These are phyloP conservation scores for Sicus ferrugineus DNA, from an alignment of 2,888 invertebrate genomes.

Conservation along the genomic window DNA sequence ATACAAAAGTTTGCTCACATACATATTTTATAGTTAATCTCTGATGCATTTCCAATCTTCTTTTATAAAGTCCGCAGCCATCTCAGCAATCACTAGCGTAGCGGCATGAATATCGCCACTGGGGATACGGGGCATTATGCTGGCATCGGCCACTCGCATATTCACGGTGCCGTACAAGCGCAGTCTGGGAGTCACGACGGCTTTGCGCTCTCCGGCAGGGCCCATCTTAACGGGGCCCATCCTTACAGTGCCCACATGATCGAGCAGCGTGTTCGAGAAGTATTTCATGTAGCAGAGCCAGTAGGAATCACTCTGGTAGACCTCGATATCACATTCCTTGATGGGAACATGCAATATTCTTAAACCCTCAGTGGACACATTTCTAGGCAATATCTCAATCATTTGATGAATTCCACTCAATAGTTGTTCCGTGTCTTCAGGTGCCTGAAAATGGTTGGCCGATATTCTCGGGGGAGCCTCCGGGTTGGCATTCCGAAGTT, in stretches of 20 bases:
- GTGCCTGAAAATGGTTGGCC: constrained; percentile 68
- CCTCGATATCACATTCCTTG: constrained; percentile 47
- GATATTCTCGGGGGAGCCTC: constrained; percentile 67
- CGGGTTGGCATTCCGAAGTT: constrained; percentile 66
- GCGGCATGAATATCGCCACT: constrained; percentile 85
- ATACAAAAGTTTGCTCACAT: too few species aligned
- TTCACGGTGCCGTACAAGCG: constrained; percentile 72
- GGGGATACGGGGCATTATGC: constrained; percentile 57
- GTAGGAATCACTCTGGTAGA: constrained; percentile 63
- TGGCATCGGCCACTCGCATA: constrained; percentile 77
- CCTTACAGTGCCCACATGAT: constrained; percentile 74
- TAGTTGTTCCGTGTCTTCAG: constrained; percentile 60
- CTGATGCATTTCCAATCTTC: constrained; percentile 43
- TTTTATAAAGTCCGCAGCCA: constrained; percentile 70
- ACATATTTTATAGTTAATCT: too few species aligned
- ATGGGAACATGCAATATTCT: constrained; percentile 44
- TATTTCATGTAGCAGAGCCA: constrained; percentile 75
- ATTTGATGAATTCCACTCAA: constrained; percentile 56
- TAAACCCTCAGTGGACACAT: constrained; percentile 59
- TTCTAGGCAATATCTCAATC: constrained; percentile 60
- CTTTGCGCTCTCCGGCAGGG: constrained; percentile 66
- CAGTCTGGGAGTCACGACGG: constrained; percentile 75
- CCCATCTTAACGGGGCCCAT: constrained; percentile 82
- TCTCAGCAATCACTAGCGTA: constrained; percentile 85
- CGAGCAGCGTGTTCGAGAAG: constrained; percentile 72